These are phyloP conservation scores for Drosophila algonquin DNA, from an alignment of 2,888 invertebrate genomes.

Conservation along the genomic window DNA sequence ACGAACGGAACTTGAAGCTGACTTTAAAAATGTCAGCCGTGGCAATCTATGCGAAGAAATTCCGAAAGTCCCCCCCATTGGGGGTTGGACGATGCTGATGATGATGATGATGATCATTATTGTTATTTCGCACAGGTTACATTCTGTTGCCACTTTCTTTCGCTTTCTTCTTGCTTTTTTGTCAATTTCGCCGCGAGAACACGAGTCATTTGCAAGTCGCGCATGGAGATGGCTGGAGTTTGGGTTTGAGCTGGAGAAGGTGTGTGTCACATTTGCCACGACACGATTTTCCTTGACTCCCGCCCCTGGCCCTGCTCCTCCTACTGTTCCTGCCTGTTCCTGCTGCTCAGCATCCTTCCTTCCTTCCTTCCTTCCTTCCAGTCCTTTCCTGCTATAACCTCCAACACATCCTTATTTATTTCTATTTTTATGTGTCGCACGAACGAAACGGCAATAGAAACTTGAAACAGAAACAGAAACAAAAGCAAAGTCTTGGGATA, in stretches of 20 bases:
- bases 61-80: constrained; percentile 6
- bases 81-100: not conserved
- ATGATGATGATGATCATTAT: constrained; percentile 30
- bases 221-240: not conserved
- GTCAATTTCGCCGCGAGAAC: constrained; percentile 56
- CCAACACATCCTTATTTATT: constrained; percentile 60
- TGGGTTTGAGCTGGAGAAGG: not conserved
- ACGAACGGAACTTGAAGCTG: constrained; percentile 1
- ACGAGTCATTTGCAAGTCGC: constrained; percentile 60
- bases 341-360: constrained; percentile 26
- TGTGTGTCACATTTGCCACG: constrained; percentile 70
- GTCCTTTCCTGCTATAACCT: not conserved
- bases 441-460: not conserved
- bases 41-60: not conserved
- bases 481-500: not conserved
- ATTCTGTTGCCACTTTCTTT: constrained; percentile 8
- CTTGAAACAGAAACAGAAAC: not conserved
- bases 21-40: constrained; percentile 25
- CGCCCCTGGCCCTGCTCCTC: not conserved
- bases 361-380: constrained; percentile 3
- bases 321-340: not conserved
- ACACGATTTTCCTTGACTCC: constrained; percentile 71
- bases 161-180: no score
- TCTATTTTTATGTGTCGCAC: constrained; percentile 65
- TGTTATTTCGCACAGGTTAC: constrained; percentile 34